phyloP scores from a whole-genome alignment of 2,113 vertebrate genomes.

The Nanger granti region DNA sequence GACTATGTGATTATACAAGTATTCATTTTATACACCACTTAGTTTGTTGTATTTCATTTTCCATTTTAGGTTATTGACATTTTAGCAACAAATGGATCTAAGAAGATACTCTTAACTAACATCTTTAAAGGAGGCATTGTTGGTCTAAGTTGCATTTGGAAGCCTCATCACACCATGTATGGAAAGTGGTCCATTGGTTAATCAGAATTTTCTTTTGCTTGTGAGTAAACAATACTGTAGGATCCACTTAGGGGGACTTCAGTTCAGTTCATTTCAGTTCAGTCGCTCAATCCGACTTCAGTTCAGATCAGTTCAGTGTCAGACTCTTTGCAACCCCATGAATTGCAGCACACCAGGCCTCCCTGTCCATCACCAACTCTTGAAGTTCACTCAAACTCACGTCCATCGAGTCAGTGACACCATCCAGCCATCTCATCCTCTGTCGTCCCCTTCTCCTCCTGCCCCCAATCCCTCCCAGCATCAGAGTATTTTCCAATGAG shows the following conservation, averaged over 20 bases:
- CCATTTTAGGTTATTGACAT: not conserved
- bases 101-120: not conserved
- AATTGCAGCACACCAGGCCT: too few species aligned
- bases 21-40: not conserved
- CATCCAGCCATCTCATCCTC: too few species aligned
- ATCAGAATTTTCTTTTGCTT: not conserved
- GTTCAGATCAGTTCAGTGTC: too few species aligned
- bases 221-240: not conserved
- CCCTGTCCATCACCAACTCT: too few species aligned
- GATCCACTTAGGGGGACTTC: not conserved
- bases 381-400: fast-evolving
- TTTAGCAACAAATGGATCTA: not conserved
- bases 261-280: too few species aligned
- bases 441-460: too few species aligned
- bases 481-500: too few species aligned
- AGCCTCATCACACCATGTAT: not conserved
- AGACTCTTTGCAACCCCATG: too few species aligned
- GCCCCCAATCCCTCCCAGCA: too few species aligned
- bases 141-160: not conserved
- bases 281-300: not conserved
- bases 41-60: not conserved
- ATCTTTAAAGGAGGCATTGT: not conserved
- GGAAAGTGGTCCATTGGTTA: not conserved
- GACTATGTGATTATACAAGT: not conserved
- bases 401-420: too few species aligned